phyloP scores from a whole-genome alignment of 92 coral and sea anemone species.

The Pocillopora grandis region DNA sequence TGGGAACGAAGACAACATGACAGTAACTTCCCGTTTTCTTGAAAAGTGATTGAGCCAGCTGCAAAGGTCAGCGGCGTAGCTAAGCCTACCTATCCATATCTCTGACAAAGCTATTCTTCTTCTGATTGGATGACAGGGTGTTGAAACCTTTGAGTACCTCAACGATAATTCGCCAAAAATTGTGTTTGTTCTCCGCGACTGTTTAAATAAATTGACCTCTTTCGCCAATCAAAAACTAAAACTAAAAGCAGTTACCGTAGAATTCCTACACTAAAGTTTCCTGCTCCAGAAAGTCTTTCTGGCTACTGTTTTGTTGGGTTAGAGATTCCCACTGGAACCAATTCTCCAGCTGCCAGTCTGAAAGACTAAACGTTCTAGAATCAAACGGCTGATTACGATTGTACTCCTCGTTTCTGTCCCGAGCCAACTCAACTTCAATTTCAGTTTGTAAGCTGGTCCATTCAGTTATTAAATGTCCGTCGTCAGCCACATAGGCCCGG shows the following conservation, averaged over 20 bases:
- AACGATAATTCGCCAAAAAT: too few species aligned
- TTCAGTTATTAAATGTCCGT: slow-evolving; percentile 58
- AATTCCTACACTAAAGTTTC: slow-evolving; percentile 75
- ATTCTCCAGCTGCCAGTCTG: slow-evolving; percentile 81
- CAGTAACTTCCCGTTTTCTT: neutral
- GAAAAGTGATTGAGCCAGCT: neutral
- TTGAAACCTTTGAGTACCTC: too few species aligned
- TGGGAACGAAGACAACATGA: neutral
- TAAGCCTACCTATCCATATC: neutral
- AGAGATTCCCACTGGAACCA: slow-evolving; percentile 90
- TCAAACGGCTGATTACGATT: slow-evolving; percentile 29
- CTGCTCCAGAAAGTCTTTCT: slow-evolving; percentile 78
- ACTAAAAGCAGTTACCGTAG: too few species aligned
- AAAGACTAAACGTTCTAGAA: slow-evolving; percentile 48
- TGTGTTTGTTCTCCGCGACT: too few species aligned
- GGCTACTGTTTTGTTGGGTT: slow-evolving; percentile 67
- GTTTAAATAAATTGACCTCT: too few species aligned
- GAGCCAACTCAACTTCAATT: slow-evolving; percentile 71
- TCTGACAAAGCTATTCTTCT: neutral
- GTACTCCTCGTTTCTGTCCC: slow-evolving; percentile 47
- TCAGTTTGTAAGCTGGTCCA: slow-evolving; percentile 71
- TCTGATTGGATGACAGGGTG: neutral
- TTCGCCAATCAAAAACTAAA: neutral
- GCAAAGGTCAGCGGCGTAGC: neutral
- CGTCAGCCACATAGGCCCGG: slow-evolving; percentile 68